Conservation (phyloP, 2,797 vertebrate species). For the Aeoliscus strigatus region DNA sequence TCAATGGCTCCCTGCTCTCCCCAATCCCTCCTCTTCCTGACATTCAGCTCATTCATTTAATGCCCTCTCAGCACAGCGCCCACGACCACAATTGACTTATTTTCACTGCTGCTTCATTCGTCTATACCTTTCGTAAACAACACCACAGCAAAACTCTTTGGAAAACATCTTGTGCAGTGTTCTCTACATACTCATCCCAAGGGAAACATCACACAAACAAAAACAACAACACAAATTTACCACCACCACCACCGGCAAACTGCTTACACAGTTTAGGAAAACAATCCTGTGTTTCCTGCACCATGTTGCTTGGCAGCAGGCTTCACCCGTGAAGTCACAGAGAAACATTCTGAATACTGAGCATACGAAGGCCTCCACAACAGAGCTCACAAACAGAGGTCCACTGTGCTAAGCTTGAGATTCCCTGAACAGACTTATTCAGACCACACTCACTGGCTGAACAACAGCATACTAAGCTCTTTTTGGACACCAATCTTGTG, state of each 20-base stretch:
- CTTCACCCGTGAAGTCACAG: conserved; percentile 33
- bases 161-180: too few relatives aligned
- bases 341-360: conserved; percentile 65
- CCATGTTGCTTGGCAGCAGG: conserved; percentile 49
- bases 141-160: neutral
- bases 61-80: conserved; percentile 21
- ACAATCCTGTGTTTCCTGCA: conserved; percentile 44
- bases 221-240: too few relatives aligned
- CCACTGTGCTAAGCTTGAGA: conserved; percentile 51
- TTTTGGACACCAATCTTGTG: conserved; percentile 23
- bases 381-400: conserved; percentile 56
- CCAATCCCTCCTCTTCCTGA: conserved; percentile 8
- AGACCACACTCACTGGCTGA: conserved; percentile 44
- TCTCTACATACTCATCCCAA: too few relatives aligned
- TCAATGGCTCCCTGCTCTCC: conserved; percentile 28
- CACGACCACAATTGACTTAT: conserved; percentile 26
- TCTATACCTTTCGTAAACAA: conserved; percentile 9
- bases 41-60: conserved; percentile 32
- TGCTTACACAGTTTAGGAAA: conserved; percentile 7
- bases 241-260: too few relatives aligned
- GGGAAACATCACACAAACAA: too few relatives aligned
- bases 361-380: conserved; percentile 52
- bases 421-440: conserved; percentile 55
- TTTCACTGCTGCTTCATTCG: conserved; percentile 18
- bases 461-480: conserved; percentile 31